phyloP scores from a whole-genome alignment of 1,140 invertebrate species.

The Calliopsis andreniformis region DNA sequence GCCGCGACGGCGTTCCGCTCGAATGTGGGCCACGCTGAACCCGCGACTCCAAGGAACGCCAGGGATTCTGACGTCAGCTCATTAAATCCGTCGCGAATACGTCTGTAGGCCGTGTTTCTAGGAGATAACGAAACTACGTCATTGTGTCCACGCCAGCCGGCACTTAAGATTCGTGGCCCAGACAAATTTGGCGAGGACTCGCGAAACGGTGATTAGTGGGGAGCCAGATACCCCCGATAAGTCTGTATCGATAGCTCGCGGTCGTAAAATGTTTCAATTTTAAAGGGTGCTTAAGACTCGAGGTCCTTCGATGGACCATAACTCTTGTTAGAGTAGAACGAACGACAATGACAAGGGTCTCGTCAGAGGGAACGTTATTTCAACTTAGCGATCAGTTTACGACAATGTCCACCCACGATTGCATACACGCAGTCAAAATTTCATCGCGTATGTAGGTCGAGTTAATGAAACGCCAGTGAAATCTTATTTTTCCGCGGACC shows the following conservation, averaged over 20 bases:
- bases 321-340: neutral
- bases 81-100: slow-evolving; percentile 31
- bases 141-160: slow-evolving; percentile 13
- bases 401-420: neutral
- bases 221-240: neutral
- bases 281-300: neutral
- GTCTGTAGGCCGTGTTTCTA: neutral
- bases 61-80: slow-evolving; percentile 31
- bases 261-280: too few relatives aligned
- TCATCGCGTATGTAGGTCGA: slow-evolving; percentile 10
- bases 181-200: slow-evolving; percentile 7
- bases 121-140: slow-evolving; percentile 24
- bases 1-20: neutral
- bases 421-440: neutral
- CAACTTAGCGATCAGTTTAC: neutral
- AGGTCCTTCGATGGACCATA: neutral
- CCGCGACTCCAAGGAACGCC: neutral
- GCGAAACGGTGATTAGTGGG: slow-evolving; percentile 12
- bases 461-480: slow-evolving; percentile 20
- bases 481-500: slow-evolving; percentile 20
- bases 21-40: slow-evolving; percentile 17
- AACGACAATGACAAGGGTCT: neutral
- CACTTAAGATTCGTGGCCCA: neutral
- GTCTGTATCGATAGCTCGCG: neutral
- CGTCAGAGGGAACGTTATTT: neutral